Evolutionary conservation across 2,888 invertebrate species (phyloP).

Genomic region (Mimumesa dahlbomi): DNA sequence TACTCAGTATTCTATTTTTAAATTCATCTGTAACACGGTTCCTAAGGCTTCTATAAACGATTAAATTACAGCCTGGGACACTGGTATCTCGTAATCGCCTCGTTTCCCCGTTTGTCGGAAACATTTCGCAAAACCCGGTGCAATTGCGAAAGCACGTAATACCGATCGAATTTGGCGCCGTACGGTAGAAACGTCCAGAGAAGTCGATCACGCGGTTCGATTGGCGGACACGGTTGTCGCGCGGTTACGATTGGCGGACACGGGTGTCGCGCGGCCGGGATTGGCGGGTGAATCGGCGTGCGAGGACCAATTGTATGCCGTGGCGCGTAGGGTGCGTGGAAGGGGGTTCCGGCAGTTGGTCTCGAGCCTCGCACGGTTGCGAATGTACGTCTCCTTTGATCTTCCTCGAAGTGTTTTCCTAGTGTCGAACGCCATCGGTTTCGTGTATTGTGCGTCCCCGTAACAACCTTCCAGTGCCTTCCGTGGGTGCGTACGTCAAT

Average conservation of each 20-base stretch:
- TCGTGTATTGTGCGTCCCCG: conserved; percentile 23
- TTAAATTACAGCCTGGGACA: too few relatives aligned
- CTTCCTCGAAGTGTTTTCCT: conserved; percentile 37
- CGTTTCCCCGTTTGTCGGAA: too few relatives aligned
- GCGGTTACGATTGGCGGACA: conserved; percentile 52
- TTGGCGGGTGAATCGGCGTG: conserved; percentile 39
- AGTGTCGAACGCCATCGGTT: conserved; percentile 17
- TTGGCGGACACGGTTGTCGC: too few relatives aligned
- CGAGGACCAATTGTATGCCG: conserved; percentile 58
- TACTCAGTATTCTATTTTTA: too few relatives aligned
- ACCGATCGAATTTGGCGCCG: conserved; percentile 64
- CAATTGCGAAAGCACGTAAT: too few relatives aligned
- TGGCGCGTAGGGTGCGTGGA: conserved; percentile 51
- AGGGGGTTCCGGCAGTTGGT: conserved; percentile 72
- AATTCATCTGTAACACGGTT: too few relatives aligned
- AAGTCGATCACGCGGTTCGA: conserved; percentile 31
- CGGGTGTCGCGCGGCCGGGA: conserved; percentile 31
- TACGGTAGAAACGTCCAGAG: conserved; percentile 23
- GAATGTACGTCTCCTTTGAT: conserved; percentile 45
- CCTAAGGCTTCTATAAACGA: too few relatives aligned
- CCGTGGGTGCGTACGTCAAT: conserved; percentile 2
- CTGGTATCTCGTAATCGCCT: too few relatives aligned
- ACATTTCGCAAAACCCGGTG: too few relatives aligned
- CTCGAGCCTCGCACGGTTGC: conserved; percentile 53
- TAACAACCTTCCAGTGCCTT: neutral